Evolutionary conservation across 2,888 invertebrate genomes (phyloP).

Genomic region (Cheiracanthium punctorium): DNA sequence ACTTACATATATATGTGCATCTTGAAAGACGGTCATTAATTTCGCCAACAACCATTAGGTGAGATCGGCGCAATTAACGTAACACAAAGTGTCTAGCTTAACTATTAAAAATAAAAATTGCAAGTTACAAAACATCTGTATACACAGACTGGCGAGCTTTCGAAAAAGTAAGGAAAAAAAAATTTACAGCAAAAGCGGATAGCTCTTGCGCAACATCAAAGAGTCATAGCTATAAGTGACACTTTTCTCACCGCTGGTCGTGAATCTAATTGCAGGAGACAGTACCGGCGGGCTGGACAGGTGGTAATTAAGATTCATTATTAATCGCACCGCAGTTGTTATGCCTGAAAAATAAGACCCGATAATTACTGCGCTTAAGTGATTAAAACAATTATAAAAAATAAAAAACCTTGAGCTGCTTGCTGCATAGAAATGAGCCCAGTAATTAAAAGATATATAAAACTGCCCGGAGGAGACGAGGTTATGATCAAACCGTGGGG

Average conservation of each 20-base stretch:
- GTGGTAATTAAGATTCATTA: conserved; percentile 6
- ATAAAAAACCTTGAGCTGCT: background rate
- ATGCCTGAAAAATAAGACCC: background rate
- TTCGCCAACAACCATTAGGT: too few relatives aligned
- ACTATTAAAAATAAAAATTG: too few relatives aligned
- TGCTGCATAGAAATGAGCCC: background rate
- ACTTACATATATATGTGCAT: too few relatives aligned
- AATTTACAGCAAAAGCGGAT: too few relatives aligned
- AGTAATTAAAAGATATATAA: background rate
- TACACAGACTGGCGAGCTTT: too few relatives aligned
- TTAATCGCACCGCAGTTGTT: background rate
- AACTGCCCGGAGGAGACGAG: too few relatives aligned
- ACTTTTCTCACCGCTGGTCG: conserved; percentile 3
- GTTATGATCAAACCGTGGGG: too few relatives aligned
- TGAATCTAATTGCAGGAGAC: background rate
- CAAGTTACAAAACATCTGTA: too few relatives aligned
- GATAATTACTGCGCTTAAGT: background rate
- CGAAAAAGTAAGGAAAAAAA: too few relatives aligned
- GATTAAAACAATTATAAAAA: background rate
- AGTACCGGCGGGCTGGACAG: background rate
- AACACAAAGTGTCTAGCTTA: too few relatives aligned
- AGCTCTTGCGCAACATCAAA: background rate
- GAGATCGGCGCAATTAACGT: too few relatives aligned
- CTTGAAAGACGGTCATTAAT: too few relatives aligned
- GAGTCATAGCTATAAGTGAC: background rate